phyloP scores from a whole-genome alignment of 2,888 invertebrate genomes.

The Microplitis manilae region DNA sequence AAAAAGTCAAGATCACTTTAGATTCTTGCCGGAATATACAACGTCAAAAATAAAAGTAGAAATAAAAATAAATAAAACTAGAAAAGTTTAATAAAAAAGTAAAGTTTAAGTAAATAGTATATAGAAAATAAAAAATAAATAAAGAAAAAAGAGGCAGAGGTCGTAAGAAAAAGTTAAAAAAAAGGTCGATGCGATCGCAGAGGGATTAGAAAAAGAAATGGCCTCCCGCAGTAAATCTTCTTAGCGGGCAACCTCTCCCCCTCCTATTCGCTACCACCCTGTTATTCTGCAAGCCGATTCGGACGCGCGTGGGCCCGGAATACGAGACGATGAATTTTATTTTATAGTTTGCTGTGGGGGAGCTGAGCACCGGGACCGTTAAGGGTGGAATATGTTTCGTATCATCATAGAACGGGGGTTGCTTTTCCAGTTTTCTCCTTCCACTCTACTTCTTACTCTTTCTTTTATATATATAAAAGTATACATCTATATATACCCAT shows the following conservation, averaged over 20 bases:
- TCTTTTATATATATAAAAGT: constrained; percentile 24
- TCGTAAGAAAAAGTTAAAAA: constrained; percentile 7
- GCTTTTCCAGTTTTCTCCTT: constrained; percentile 59
- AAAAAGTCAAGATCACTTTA: constrained; percentile 30
- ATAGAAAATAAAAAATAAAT: constrained; percentile 31
- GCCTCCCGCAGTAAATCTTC: constrained; percentile 44
- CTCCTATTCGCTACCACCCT: constrained; percentile 16
- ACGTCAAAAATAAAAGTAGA: constrained; percentile 3
- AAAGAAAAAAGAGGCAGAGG: constrained; percentile 30
- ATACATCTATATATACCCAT: constrained; percentile 30
- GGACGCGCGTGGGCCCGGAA: constrained; percentile 50
- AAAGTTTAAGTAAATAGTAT: constrained; percentile 2
- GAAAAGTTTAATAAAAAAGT: constrained; percentile 7
- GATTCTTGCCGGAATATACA: neutral
- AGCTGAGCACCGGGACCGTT: constrained; percentile 56
- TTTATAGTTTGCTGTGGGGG: constrained; percentile 65
- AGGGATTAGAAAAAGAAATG: constrained; percentile 51
- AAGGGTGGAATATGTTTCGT: constrained; percentile 72
- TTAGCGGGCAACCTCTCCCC: constrained; percentile 30
- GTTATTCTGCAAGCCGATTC: constrained; percentile 32
- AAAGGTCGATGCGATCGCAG: constrained; percentile 44
- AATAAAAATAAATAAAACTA: constrained; percentile 13
- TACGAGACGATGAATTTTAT: constrained; percentile 69
- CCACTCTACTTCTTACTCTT: constrained; percentile 58
- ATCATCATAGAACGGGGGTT: constrained; percentile 68